Conservation (phyloP, 2,113 vertebrate species). For the Acrocephalus kingi region DNA sequence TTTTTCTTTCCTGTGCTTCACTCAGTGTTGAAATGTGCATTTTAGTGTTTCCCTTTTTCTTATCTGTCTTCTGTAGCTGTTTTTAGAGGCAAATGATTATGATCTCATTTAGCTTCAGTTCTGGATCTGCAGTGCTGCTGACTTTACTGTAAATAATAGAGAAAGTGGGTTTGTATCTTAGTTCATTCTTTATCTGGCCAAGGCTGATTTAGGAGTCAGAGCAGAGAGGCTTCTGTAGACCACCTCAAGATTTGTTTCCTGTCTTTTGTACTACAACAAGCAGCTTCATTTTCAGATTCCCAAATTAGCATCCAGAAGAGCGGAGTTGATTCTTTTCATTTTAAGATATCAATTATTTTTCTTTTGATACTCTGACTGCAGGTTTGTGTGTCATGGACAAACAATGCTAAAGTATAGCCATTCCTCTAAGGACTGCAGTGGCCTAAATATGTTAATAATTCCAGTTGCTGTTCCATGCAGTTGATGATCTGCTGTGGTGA, state of each 20-base stretch:
- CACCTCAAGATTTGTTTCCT: background rate
- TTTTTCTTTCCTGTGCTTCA: background rate
- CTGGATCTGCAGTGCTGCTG: background rate
- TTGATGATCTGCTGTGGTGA: background rate
- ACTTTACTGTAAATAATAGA: background rate
- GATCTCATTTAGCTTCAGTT: background rate
- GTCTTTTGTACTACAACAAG: background rate
- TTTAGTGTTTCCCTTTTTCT: background rate
- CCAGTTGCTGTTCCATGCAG: background rate
- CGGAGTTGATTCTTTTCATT: background rate
- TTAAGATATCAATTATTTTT: background rate
- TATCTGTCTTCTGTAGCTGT: background rate
- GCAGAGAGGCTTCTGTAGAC: background rate
- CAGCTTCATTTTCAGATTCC: background rate
- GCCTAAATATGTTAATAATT: background rate
- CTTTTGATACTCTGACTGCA: background rate
- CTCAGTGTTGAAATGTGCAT: background rate
- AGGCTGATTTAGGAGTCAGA: background rate
- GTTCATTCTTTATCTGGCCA: background rate
- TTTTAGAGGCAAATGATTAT: background rate
- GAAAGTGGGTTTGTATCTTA: background rate
- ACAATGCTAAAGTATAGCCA: background rate
- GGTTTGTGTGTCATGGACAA: background rate
- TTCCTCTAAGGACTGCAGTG: background rate
- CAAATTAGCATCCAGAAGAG: background rate